Evolutionary conservation across 2,113 vertebrate genomes (phyloP), one percentile per base, ranked within the genome.

Genomic region (Pipa parva): DNA sequence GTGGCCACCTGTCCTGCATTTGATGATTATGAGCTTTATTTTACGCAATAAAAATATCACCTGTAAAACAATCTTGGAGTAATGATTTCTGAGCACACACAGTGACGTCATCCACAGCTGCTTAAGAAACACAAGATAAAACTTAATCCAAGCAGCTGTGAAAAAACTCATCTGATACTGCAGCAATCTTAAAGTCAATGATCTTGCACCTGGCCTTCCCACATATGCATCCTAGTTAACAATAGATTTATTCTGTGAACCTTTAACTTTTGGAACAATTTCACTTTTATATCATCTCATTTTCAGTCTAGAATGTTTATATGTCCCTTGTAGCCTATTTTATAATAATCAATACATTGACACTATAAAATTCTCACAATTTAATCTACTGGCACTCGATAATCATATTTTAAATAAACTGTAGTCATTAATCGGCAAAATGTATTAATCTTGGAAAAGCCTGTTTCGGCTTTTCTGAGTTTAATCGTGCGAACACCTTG

Each of bases 111-210:
- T 4, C 48, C 25, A 51, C 66, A 70, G 66, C 66, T 70, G 66
- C 25, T 70, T 45, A 25, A 70, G 58, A 42, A 29, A 29, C 27
- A 28, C 48, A 24, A 54, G 66, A 70, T 70, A 70, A 70, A 70
- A 70, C 46, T 45, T 70, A 70, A 70, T 70, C 66, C 66, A 3
- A 12, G 58, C 66, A 70, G 66, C 58, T 70, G 66, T 26, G 58
- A 61, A 60, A 42, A 70, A 45, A 42, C 66, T 61, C 57, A 70
- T 70, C 56, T 60, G 58, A 70, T 42, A 61, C 57, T 26, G 15
- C 45, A 31, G 48, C 27, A 70, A 60, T 48, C 57, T 51, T 31
- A 36, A 70, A 70, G 56, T 68, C 18, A 26, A 45, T 70, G 66
- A 52, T 52, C 60, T 70, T 70, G 66, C 66, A 70, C 66, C 66